Evolutionary conservation across 2,888 invertebrate species (phyloP).

Genomic region (Aleiodes leptofemur): DNA sequence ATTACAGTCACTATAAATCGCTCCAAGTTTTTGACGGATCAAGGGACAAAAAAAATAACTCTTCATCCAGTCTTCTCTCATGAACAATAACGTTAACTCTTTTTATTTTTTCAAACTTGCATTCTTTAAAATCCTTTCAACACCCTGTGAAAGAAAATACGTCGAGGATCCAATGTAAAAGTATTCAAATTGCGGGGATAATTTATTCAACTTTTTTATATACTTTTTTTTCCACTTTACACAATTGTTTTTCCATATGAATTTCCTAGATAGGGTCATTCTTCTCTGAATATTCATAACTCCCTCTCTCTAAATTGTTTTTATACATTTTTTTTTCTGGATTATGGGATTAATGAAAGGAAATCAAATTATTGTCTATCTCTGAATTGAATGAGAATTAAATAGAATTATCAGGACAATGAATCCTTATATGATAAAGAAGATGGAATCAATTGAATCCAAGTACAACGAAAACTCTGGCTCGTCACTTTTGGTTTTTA

Average conservation of each 20-base stretch:
- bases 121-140: neutral
- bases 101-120: neutral
- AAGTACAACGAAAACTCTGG: too few species aligned
- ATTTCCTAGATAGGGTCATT: neutral
- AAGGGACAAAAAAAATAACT: neutral
- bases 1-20: constrained; percentile 11
- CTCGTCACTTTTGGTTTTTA: too few species aligned
- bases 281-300: neutral
- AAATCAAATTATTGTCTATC: too few species aligned
- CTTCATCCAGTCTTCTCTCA: neutral
- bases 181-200: neutral
- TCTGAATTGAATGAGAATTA: too few species aligned
- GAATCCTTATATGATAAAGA: too few species aligned
- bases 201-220: neutral
- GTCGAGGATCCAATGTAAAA: neutral
- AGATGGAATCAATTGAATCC: too few species aligned
- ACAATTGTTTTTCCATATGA: constrained; percentile 2
- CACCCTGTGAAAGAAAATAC: neutral
- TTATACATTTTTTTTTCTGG: too few species aligned
- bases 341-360: too few species aligned
- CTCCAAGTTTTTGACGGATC: neutral
- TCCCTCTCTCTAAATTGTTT: too few species aligned
- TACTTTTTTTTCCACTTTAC: neutral
- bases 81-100: constrained; percentile 1
- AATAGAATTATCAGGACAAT: too few species aligned